A percentile compares a stretch with the other conserved stretches of the same genome.
Evolutionary conservation across 1,140 invertebrate species (phyloP).

Genomic region (Sitobion miscanthi): DNA sequence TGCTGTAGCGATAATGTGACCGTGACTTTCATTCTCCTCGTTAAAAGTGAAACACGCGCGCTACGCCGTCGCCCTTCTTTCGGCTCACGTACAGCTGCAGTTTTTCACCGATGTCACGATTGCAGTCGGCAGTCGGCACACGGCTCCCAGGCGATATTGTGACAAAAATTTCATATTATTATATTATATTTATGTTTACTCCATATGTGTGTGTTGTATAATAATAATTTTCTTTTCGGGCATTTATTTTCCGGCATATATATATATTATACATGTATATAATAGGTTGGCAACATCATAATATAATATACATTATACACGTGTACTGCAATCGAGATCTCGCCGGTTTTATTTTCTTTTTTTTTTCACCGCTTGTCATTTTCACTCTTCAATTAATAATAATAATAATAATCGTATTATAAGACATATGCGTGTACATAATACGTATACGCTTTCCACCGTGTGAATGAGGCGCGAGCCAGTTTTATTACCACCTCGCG

Average conservation of each 20-base stretch:
- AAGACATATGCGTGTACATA: background rate
- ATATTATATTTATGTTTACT: background rate
- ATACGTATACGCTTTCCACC: slow-evolving; percentile 2
- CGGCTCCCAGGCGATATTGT: background rate
- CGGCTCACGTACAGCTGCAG: background rate
- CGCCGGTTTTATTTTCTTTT: background rate
- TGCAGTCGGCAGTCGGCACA: background rate
- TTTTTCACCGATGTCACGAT: slow-evolving; percentile 15
- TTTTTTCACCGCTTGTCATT: slow-evolving; percentile 6
- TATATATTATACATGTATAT: background rate
- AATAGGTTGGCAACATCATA: background rate
- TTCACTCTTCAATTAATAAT: slow-evolving; percentile 36
- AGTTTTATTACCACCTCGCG: background rate
- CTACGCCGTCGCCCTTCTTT: background rate
- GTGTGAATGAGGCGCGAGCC: background rate
- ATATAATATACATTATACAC: background rate
- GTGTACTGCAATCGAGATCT: background rate
- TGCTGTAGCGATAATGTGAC: background rate
- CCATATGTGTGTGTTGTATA: background rate
- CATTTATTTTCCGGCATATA: background rate
- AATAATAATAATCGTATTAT: slow-evolving; percentile 12
- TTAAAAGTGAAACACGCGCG: slow-evolving; percentile 35
- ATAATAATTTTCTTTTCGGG: background rate
- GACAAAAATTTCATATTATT: background rate
- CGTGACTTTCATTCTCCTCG: slow-evolving; percentile 37